Conservation (phyloP, 2,797 vertebrate species). For the Oreortyx pictus region DNA sequence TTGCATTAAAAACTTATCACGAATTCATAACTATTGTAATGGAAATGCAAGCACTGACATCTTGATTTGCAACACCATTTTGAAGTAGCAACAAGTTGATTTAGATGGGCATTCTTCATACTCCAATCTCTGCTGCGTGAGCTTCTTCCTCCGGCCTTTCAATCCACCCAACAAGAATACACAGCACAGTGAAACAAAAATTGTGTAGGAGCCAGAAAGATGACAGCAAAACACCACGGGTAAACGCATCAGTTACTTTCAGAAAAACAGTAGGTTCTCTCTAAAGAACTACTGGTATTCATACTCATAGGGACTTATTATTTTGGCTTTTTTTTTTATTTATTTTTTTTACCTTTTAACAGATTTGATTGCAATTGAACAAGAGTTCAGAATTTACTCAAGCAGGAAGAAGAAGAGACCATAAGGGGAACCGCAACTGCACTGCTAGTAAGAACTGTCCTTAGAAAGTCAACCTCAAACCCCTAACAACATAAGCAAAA, state of each 20-base stretch:
- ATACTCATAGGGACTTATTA: background rate
- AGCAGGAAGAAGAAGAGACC: background rate
- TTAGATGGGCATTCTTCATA: background rate
- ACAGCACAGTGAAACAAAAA: background rate
- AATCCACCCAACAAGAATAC: rapidly evolving
- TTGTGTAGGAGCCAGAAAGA: background rate
- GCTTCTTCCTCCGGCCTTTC: background rate
- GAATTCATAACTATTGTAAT: background rate
- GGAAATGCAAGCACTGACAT: background rate
- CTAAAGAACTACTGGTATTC: background rate
- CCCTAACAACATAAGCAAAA: background rate
- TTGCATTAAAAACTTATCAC: background rate
- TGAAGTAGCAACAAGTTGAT: background rate
- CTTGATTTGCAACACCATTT: background rate
- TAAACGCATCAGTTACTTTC: background rate
- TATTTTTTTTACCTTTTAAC: background rate
- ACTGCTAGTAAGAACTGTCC: background rate
- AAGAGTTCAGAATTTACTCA: background rate
- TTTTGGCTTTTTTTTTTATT: background rate
- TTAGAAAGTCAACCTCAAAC: background rate
- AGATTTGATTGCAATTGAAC: background rate
- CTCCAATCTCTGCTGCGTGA: background rate
- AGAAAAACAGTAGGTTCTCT: background rate
- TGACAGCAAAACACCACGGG: background rate
- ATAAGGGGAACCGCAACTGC: background rate